Conservation (phyloP, 1,140 invertebrate species). For the Heterodera carotae region DNA sequence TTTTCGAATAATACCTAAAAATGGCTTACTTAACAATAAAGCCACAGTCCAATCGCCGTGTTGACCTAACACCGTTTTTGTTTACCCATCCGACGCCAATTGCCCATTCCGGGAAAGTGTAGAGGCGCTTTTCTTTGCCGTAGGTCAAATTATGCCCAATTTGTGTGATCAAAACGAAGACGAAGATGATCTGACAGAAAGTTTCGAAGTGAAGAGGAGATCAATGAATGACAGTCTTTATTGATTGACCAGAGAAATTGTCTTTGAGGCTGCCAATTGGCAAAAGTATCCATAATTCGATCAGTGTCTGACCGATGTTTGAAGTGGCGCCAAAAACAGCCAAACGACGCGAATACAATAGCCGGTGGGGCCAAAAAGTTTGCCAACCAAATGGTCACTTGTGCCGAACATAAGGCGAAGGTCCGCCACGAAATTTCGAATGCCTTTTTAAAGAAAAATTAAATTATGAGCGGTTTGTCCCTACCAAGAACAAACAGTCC, state of each 20-base stretch:
- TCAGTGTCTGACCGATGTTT: slow-evolving; percentile 16
- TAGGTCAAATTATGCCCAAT: slow-evolving; percentile 32
- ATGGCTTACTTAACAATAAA: too few species aligned
- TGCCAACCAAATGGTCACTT: slow-evolving; percentile 24
- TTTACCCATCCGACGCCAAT: slow-evolving; percentile 41
- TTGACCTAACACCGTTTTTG: too few species aligned
- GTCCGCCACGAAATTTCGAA: slow-evolving; percentile 37
- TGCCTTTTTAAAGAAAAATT: too few species aligned
- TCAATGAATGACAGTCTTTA: too few species aligned
- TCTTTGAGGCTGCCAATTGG: too few species aligned
- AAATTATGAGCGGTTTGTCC: too few species aligned
- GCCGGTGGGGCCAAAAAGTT: slow-evolving; percentile 41
- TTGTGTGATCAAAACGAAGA: slow-evolving; percentile 34
- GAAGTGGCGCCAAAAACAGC: slow-evolving; percentile 37
- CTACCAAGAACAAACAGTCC: too few species aligned
- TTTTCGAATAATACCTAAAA: too few species aligned
- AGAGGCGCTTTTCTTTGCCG: slow-evolving; percentile 39
- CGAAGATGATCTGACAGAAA: slow-evolving; percentile 41
- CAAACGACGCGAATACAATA: slow-evolving; percentile 35
- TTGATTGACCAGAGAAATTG: too few species aligned
- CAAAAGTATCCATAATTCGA: too few species aligned
- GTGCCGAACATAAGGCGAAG: slow-evolving; percentile 41
- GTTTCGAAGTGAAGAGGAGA: too few species aligned
- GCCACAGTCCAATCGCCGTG: too few species aligned
- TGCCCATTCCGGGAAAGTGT: slow-evolving; percentile 45